A percentile compares a stretch with the other conserved stretches of the same genome.
phyloP scores from a whole-genome alignment of 2,888 invertebrate genomes.

The Aleiodes alternator region DNA sequence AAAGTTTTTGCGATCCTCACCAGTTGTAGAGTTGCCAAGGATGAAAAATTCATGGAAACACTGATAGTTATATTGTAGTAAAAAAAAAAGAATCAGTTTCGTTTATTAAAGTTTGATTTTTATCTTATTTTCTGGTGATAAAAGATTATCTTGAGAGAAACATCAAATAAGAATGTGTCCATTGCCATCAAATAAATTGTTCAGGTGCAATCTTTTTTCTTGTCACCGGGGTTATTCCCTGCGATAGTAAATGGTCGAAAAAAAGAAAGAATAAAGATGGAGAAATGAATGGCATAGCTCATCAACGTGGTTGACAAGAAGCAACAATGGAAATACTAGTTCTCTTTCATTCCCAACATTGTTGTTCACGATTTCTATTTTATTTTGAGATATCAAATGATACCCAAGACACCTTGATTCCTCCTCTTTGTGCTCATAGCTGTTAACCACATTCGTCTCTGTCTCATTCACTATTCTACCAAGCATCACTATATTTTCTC shows the following conservation, averaged over 20 bases:
- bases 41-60: slow-evolving; percentile 46
- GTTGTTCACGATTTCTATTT: slow-evolving; percentile 54
- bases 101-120: slow-evolving; percentile 4
- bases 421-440: slow-evolving; percentile 49
- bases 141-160: neutral
- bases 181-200: slow-evolving; percentile 11
- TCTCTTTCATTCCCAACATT: slow-evolving; percentile 19
- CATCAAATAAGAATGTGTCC: slow-evolving; percentile 4
- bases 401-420: slow-evolving; percentile 64
- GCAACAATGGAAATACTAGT: slow-evolving; percentile 23
- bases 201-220: slow-evolving; percentile 18
- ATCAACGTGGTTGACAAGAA: neutral
- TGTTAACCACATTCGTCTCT: slow-evolving; percentile 37
- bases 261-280: neutral
- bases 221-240: slow-evolving; percentile 7
- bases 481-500: slow-evolving; percentile 6
- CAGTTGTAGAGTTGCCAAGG: slow-evolving; percentile 43
- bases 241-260: slow-evolving; percentile 1
- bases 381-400: slow-evolving; percentile 68
- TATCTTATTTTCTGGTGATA: neutral
- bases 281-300: slow-evolving; percentile 30
- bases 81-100: slow-evolving; percentile 20
- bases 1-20: slow-evolving; percentile 22
- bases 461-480: slow-evolving; percentile 13
- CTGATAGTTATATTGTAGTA: slow-evolving; percentile 36